phyloP scores from a whole-genome alignment of 2,888 invertebrate genomes.

The Volucella zonaria region DNA sequence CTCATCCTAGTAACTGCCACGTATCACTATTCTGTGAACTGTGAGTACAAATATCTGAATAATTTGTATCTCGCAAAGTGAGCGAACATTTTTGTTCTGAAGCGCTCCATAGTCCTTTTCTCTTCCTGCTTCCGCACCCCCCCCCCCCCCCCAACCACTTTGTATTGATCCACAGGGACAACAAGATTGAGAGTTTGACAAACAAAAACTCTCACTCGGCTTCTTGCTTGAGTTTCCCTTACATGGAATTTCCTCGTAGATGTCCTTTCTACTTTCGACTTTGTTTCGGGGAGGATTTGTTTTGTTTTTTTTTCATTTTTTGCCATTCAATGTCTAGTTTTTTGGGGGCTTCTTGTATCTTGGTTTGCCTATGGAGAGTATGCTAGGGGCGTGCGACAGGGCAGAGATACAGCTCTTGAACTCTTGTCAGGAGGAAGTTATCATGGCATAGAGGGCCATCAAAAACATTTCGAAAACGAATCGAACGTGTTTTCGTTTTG shows the following conservation, averaged over 20 bases:
- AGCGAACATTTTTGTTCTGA: slow-evolving; percentile 12
- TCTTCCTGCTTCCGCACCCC: too few species aligned
- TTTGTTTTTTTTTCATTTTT: neutral
- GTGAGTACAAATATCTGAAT: slow-evolving; percentile 40
- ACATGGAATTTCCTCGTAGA: neutral
- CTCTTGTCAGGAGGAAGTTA: slow-evolving; percentile 52
- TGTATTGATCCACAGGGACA: slow-evolving; percentile 44
- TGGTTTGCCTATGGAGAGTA: neutral
- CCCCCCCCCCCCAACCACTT: slow-evolving; percentile 12
- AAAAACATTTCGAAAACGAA: slow-evolving; percentile 62
- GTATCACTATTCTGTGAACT: slow-evolving; percentile 50
- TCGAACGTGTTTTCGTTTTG: slow-evolving; percentile 62
- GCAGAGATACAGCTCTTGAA: slow-evolving; percentile 47
- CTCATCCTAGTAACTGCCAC: slow-evolving; percentile 13
- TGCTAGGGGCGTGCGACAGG: slow-evolving; percentile 22
- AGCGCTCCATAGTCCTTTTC: too few species aligned
- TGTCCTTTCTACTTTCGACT: slow-evolving; percentile 35
- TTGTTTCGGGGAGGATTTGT: neutral
- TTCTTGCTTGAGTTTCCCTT: neutral
- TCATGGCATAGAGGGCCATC: slow-evolving; percentile 57
- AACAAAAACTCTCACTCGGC: slow-evolving; percentile 17
- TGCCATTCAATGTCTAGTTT: slow-evolving; percentile 3
- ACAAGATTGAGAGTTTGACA: neutral
- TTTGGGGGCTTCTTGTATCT: neutral
- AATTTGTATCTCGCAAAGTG: slow-evolving; percentile 58